Evolutionary conservation across 2,888 invertebrate genomes (phyloP), one percentile per base, ranked within the genome.

Genomic region (Prosopocoilus inquinatus): DNA sequence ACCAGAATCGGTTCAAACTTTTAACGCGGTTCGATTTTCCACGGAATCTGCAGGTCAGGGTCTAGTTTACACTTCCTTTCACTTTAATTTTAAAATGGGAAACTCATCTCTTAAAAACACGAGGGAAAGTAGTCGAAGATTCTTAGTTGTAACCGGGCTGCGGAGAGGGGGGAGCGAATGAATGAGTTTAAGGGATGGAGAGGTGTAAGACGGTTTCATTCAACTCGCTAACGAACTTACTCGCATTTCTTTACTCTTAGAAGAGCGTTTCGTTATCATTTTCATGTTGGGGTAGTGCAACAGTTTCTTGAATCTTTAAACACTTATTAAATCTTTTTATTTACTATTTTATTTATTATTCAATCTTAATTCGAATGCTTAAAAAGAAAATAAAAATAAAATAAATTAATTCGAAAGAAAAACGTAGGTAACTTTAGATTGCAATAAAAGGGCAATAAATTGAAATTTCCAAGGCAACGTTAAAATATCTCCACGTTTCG

Each of bases 81-180:
- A 63, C 72, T 72, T 74, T 74, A 74, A 75, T 74, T 75, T 75
- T 73, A 72, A 74, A 74, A 73, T 71, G 73, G 71, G 71, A 74
- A 73, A 72, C 72, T 74, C 75, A 74, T 75, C 74, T 74, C 68
- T 71, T 70, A 71, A 72, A 72, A 73, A 72, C 73, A 71, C 53
- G 67, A 65, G 67, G 65, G 67, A 65, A 67, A 64, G 66, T 66
- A 65, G 64, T 64, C 58, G 64, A 66, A 64, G 59, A 60, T 45
- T 59, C 55, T 56, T 48, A 44, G 51, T 45, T 44, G 51, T 45
- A 48, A 47, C 43, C 47, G 50, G 50, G 50, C 46, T 53, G 49
- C 35, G 35, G 50, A 55, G 55, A 55, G 58, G 49, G 47, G 50
- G 52, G 35, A 53, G 36, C 47, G 60, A 58, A 67, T 67, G 67